Evolutionary conservation across 2,888 invertebrate species (phyloP), one percentile per base, ranked within the genome.

Genomic region (Hemistola chrysoprasaria): DNA sequence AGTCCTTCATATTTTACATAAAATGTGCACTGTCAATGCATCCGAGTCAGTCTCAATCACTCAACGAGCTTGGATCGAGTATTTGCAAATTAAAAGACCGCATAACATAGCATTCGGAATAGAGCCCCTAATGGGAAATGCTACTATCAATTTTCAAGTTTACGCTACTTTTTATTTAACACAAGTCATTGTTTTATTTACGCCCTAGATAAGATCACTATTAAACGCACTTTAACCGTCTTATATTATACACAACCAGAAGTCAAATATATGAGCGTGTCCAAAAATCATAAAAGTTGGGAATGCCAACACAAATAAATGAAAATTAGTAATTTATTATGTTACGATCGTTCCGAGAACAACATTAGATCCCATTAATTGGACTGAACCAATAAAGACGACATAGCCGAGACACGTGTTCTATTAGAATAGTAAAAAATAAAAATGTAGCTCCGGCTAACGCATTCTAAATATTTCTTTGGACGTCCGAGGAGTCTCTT

Each of bases 1-100:
- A 68, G 69, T 68, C 77, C 73, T 81, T 85, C 84, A 85, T 85
- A 86, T 86, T 87, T 87, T 81, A 85, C 87, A 88, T 87, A 87
- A 84, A 87, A 88, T 85, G 80, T 78, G 59, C 62, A 51, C 73
- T 68, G 83, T 80, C 84, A 77, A 78, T 81, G 75, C 70, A 50
- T 55, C 56, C 60, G 61, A 65, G 65, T 75, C 76, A 65, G 72
- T 70, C 80, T 80, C 83, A 81, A 86, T 87, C 87, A 86, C 80
- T 85, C 84, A 75, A 60, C 54, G 53, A 52, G 55, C 65, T 73
- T 72, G 75, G 71, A 71, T 70, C 68, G 69, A 65, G 60, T 69
- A 73, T 80, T 83, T 79, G 83, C 83, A 82, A 86, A 84, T 84
- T 78, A 76, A 77, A 71, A 59, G 56, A 67, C 62, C 56, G 62